A percentile compares a stretch with the other conserved stretches of the same genome.
These are phyloP conservation scores for Strigamia transsilvanica DNA, from an alignment of 2,888 invertebrate genomes.

Conservation along the genomic window DNA sequence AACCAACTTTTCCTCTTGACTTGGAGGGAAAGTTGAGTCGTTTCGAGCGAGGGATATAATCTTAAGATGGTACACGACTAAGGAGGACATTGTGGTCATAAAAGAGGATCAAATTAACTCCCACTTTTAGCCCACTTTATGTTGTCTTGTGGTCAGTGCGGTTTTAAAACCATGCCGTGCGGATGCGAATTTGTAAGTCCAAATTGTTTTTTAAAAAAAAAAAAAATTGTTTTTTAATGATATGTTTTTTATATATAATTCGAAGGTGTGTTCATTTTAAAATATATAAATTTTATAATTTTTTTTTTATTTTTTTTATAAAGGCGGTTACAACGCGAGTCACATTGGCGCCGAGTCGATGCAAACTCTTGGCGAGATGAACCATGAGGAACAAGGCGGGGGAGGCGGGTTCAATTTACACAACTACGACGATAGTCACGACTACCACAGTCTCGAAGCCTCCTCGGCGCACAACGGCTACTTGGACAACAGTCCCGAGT, in stretches of 20 bases:
- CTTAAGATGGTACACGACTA: background rate
- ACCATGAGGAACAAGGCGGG: slow-evolving; percentile 53
- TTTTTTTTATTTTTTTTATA: slow-evolving; percentile 14
- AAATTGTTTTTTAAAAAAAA: background rate
- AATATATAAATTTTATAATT: background rate
- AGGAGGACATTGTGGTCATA: slow-evolving; percentile 1
- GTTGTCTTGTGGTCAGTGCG: background rate
- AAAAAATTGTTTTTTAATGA: background rate
- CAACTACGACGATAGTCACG: slow-evolving; percentile 54
- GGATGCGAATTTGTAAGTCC: background rate
- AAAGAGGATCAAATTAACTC: background rate
- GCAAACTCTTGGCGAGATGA: slow-evolving; percentile 55
- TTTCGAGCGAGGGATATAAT: background rate
- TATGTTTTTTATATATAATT: too few relatives aligned
- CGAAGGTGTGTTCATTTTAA: too few relatives aligned
- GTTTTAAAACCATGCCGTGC: background rate
- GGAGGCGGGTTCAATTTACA: slow-evolving; percentile 47
- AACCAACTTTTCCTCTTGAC: background rate
- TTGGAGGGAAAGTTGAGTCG: background rate
- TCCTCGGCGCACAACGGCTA: slow-evolving; percentile 54
- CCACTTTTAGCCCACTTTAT: background rate
- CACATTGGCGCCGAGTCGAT: slow-evolving; percentile 55
- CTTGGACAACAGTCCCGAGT: slow-evolving; percentile 55
- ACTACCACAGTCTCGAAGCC: slow-evolving; percentile 55
- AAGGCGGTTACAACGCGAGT: slow-evolving; percentile 53